Conservation (phyloP, 2,113 vertebrate genomes). For the Ciconia stormi region DNA sequence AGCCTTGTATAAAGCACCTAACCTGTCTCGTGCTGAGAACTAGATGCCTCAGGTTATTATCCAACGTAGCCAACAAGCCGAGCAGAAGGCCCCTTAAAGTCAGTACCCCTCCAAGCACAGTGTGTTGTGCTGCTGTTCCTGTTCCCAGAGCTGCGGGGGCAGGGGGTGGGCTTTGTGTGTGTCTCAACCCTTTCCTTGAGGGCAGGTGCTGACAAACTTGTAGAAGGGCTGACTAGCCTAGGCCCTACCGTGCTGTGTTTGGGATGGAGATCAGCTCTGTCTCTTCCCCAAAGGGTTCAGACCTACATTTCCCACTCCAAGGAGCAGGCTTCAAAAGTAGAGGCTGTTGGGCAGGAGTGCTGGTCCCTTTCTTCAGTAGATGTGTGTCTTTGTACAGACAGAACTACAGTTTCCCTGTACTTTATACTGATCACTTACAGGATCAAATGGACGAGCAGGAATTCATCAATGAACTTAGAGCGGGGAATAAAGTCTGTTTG, state of each 20-base stretch:
- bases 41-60: background rate
- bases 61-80: accelerated
- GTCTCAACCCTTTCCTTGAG: background rate
- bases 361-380: background rate
- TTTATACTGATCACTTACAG: background rate
- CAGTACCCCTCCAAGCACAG: background rate
- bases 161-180: background rate
- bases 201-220: background rate
- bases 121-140: background rate
- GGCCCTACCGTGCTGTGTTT: accelerated
- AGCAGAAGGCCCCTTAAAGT: background rate
- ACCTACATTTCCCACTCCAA: background rate
- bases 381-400: background rate
- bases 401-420: background rate
- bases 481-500: background rate
- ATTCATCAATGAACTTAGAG: background rate
- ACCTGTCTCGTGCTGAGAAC: background rate
- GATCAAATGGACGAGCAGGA: background rate
- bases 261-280: background rate
- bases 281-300: background rate
- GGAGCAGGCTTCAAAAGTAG: background rate
- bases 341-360: background rate
- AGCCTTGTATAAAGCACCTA: background rate
- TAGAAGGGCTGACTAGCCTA: background rate
- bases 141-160: accelerated